Evolutionary conservation across 2,113 vertebrate genomes (phyloP), one percentile per base, ranked within the genome.

Genomic region (Stegostoma tigrinum): DNA sequence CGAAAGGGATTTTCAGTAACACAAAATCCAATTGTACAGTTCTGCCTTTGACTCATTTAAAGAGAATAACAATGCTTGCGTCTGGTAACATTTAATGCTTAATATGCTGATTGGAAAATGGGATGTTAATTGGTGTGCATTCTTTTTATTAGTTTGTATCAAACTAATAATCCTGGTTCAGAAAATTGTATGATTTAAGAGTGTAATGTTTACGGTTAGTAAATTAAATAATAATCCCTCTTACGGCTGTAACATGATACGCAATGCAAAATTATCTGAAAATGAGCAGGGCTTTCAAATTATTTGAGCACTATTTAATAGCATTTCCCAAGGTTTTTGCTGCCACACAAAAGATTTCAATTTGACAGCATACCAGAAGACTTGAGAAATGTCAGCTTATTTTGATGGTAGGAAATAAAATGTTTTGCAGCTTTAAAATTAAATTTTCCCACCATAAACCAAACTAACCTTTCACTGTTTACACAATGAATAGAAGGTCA

Each of bases 161-260:
- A 45, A 48, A 72, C 67, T 95, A 72, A 90, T 61, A 61, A 95
- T 52, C 67, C 0, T 17, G 68, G 27, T 70, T 95, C 12, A 95
- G 72, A 75, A 72, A 95, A 30, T 42, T 70, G 67, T 24, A 70
- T 19, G 24, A 70, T 45, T 72, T 95, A 68, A 52, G 38, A 95
- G 42, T 72, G 23, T 72, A 68, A 72, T 38, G 19, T 30, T 48
- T 45, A 42, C 45, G 72, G 72, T 90, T 34, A 90, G 24, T 61
- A 61, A 61, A 90, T 75, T 70, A 70, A 75, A 45, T 95, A 95
- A 95, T 95, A 48, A 95, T 70, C n/a, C 10, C 21, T 70, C 66
- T 45, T 38, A n/a, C 17, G 34, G 27, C 30, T 91, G 30, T 94
- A 24, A 68, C n/a, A 34, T 80, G n/a, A 45, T 12, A 83, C 42